Evolutionary conservation across 2,797 vertebrate genomes (phyloP).

Genomic region (Hippopotamyrus pictus): DNA sequence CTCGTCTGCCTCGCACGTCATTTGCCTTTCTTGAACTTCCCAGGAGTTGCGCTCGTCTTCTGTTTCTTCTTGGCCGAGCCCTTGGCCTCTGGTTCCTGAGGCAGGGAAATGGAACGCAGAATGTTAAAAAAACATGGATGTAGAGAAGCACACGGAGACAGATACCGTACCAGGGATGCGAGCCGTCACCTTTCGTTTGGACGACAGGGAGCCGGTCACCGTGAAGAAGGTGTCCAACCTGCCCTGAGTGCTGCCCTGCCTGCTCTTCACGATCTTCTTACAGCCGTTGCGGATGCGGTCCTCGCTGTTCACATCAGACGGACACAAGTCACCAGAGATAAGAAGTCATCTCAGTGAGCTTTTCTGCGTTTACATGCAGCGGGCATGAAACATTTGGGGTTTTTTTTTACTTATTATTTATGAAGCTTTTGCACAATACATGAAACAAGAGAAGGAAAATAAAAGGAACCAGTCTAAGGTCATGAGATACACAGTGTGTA

Average conservation of each 20-base stretch:
- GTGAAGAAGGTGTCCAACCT: slow-evolving; percentile 91
- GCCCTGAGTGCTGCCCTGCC: slow-evolving; percentile 91
- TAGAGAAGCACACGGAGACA: neutral
- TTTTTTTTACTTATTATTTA: neutral
- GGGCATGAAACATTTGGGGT: neutral
- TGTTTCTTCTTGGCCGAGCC: slow-evolving; percentile 82
- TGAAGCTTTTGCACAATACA: neutral
- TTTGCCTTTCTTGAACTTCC: slow-evolving; percentile 75
- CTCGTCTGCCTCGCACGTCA: slow-evolving; percentile 40
- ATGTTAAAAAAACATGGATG: neutral
- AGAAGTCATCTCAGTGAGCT: neutral
- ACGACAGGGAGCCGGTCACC: slow-evolving; percentile 86
- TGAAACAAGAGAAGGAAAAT: neutral
- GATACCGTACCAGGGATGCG: neutral
- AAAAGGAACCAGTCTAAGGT: neutral
- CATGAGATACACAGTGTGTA: neutral
- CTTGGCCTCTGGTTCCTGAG: slow-evolving; percentile 70
- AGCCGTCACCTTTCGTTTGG: slow-evolving; percentile 76
- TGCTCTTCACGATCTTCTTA: slow-evolving; percentile 80
- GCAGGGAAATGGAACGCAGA: neutral
- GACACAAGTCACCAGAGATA: neutral
- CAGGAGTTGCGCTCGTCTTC: slow-evolving; percentile 57
- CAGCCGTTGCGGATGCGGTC: slow-evolving; percentile 82
- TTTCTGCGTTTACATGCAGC: neutral
- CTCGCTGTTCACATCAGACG: slow-evolving; percentile 56